These are phyloP conservation scores for Rotaria sp. DNA, from an alignment of 2,888 invertebrate genomes.

Conservation along the genomic window DNA sequence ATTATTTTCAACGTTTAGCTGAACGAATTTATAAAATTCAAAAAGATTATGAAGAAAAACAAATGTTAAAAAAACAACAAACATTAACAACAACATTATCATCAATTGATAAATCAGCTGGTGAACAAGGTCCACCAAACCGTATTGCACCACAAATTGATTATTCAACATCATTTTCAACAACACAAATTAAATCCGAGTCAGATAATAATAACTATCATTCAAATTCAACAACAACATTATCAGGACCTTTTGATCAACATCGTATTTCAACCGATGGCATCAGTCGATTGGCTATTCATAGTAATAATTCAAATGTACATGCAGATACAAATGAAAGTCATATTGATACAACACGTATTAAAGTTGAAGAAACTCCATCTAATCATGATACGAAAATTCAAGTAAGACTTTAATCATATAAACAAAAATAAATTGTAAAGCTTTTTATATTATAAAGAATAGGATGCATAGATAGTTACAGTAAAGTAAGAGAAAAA, in stretches of 20 bases:
- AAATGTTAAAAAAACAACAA: not conserved
- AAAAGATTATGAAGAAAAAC: constrained; percentile 77
- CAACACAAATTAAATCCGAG: not conserved
- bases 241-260: not conserved
- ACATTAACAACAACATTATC: not conserved
- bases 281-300: not conserved
- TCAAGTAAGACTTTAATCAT: not conserved
- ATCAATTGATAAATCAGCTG: constrained; percentile 34
- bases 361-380: not conserved
- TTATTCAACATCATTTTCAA: not conserved
- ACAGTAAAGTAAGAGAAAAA: too few species aligned
- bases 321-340: not conserved
- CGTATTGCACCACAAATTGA: constrained; percentile 33
- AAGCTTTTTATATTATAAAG: too few species aligned
- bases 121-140: constrained; percentile 40
- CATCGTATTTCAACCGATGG: not conserved
- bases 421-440: not conserved
- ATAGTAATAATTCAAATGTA: not conserved
- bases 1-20: constrained; percentile 93
- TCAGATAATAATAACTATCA: not conserved
- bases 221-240: not conserved
- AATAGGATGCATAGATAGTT: too few species aligned
- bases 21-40: constrained; percentile 99
- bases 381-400: not conserved
- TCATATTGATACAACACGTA: not conserved